A percentile compares a stretch with the other conserved stretches of the same genome.
Evolutionary conservation across 1,140 invertebrate species (phyloP).

Genomic region (Drosophila melanica): DNA sequence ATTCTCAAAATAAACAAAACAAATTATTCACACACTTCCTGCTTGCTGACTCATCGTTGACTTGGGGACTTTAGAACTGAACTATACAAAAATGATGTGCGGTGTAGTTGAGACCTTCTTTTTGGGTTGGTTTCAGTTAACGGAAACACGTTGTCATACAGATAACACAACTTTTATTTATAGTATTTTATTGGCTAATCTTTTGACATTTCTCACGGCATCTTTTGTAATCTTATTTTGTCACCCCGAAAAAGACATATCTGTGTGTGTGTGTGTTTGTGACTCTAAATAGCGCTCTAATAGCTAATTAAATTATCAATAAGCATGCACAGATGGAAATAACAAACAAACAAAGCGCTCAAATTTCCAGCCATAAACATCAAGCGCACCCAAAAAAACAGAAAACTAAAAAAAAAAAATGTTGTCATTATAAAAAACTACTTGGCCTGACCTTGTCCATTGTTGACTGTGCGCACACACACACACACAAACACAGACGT

Average conservation of each 20-base stretch:
- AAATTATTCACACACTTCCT: slow-evolving; percentile 33
- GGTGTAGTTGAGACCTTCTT: background rate
- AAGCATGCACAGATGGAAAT: slow-evolving; percentile 36
- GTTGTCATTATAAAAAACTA: slow-evolving; percentile 81
- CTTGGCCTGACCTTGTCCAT: slow-evolving; percentile 78
- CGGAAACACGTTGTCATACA: too few relatives aligned
- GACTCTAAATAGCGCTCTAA: slow-evolving; percentile 64
- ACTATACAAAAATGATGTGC: too few relatives aligned
- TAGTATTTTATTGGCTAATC: background rate
- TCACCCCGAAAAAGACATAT: background rate
- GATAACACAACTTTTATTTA: too few relatives aligned
- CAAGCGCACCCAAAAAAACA: slow-evolving; percentile 58
- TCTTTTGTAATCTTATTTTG: slow-evolving; percentile 7
- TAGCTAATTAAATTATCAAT: slow-evolving; percentile 79
- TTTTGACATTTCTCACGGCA: slow-evolving; percentile 13
- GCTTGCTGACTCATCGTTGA: slow-evolving; percentile 26
- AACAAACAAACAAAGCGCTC: slow-evolving; percentile 40
- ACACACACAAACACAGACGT: slow-evolving; percentile 20
- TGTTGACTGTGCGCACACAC: slow-evolving; percentile 67
- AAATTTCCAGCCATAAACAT: slow-evolving; percentile 71
- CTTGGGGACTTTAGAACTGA: background rate
- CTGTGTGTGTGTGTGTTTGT: background rate
- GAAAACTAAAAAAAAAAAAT: slow-evolving; percentile 34
- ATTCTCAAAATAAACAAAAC: slow-evolving; percentile 38
- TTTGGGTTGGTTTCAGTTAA: too few relatives aligned